These are phyloP conservation scores for Silurus asotus DNA, from an alignment of 2,113 vertebrate species.

Conservation along the genomic window DNA sequence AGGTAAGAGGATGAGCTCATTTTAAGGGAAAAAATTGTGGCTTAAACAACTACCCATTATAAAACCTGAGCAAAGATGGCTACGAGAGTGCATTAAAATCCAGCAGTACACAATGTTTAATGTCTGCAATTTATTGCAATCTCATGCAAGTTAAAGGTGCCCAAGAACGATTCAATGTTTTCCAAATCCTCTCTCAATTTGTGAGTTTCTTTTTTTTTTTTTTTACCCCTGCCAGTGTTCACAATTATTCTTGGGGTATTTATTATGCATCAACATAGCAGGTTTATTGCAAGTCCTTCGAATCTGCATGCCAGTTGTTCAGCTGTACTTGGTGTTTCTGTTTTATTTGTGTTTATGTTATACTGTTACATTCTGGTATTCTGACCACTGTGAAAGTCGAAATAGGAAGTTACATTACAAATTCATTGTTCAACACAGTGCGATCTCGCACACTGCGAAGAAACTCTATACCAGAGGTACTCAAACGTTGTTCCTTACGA, in stretches of 20 bases:
- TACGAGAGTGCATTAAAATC: background rate
- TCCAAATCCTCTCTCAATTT: background rate
- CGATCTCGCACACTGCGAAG: no score
- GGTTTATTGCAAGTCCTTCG: background rate
- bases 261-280: background rate
- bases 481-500: no score
- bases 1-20: background rate
- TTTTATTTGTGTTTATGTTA: background rate
- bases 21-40: background rate
- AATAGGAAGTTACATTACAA: background rate
- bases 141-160: background rate
- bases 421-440: background rate
- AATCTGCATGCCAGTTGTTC: background rate
- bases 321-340: background rate
- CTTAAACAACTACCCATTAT: background rate
- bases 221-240: background rate
- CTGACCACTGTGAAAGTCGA: background rate
- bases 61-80: background rate
- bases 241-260: background rate
- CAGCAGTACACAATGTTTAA: background rate
- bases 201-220: background rate
- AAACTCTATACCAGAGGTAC: no score
- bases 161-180: background rate
- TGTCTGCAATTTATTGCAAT: background rate
- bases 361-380: no score